phyloP scores from a whole-genome alignment of 1,140 invertebrate genomes.

The Anoplolepis gracilipes region DNA sequence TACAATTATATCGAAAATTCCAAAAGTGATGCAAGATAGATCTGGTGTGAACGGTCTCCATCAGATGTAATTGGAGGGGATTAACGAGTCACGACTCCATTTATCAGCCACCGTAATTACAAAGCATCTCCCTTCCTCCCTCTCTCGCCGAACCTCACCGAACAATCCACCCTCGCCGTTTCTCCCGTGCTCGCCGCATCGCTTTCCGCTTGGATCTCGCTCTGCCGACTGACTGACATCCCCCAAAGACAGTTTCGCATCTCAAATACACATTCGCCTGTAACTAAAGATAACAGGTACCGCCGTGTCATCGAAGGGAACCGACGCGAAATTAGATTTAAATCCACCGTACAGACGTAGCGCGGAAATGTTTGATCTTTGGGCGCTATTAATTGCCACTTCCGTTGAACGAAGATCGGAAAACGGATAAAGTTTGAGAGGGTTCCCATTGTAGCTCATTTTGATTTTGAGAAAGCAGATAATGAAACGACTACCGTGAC shows the following conservation, averaged over 20 bases:
- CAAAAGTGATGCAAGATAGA: conserved; percentile 77
- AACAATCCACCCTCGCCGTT: conserved; percentile 56
- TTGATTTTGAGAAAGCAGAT: conserved; percentile 46
- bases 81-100: conserved; percentile 86
- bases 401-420: conserved; percentile 41
- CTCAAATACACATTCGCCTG: conserved; percentile 81
- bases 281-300: conserved; percentile 84
- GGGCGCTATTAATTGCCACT: conserved; percentile 62
- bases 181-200: conserved; percentile 74
- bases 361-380: conserved; percentile 63
- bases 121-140: conserved; percentile 78
- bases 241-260: conserved; percentile 84
- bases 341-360: conserved; percentile 54
- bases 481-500: conserved; percentile 43
- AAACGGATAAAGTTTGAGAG: neutral
- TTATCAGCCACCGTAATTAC: conserved; percentile 86
- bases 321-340: conserved; percentile 69
- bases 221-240: conserved; percentile 83
- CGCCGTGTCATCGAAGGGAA: conserved; percentile 80
- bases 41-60: conserved; percentile 81
- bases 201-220: conserved; percentile 78
- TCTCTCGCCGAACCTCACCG: no score
- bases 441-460: neutral
- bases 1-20: conserved; percentile 70
- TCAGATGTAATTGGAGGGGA: conserved; percentile 85